Base-by-base conservation (phyloP, 2,797 vertebrate genomes). In the Xenops minutus region DNA sequence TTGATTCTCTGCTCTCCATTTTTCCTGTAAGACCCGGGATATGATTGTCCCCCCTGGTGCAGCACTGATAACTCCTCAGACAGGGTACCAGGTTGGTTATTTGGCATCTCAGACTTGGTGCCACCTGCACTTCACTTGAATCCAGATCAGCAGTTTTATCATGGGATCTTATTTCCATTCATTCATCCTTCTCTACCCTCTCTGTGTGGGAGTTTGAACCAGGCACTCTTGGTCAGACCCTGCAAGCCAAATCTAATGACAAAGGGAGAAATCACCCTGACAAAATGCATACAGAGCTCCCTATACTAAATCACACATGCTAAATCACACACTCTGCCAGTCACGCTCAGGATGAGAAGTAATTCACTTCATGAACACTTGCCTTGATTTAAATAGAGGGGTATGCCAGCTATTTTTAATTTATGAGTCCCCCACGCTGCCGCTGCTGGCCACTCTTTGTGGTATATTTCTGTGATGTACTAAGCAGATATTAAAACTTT, bases 331-430 rank as follows among this genome's bases (percentile, higher is more conserved):
- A 68, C 14, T 68, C 58, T 54, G 43, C 30, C 89, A 81, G 34
- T 79, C 79, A 85, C 8, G 32, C 58, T 91, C 43, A 59, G 46
- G 62, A 30, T 68, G 62, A 30, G 61, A 66, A 59, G 82, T 81
- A 85, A 77, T 83, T 93, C 55, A 73, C 54, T 84, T 66, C 69
- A 49, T 64, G 61, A 89, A n/a, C 51, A 55, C 23, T 77, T 64
- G 36, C 49, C 46, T 91, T 78, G 87, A 93, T 95, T 94, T 96
- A 93, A 89, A 85, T 84, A 82, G 34, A 66, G 44, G 20, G 15
- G 0, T 54, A 69, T 75, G 46, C 46, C 63, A 80, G 16, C n/a
- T 88, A 34, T 68, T 93, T 89, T 61, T 72, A 80, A 72, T 91
- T 92, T 94, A 92, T 0, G 0, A 83, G 54, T 64, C 43, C 20